Percentiles rank a stretch among this genome's conserved stretches.
Evolutionary conservation across 2,113 vertebrate species (phyloP).

Genomic region (Podarcis cretensis): DNA sequence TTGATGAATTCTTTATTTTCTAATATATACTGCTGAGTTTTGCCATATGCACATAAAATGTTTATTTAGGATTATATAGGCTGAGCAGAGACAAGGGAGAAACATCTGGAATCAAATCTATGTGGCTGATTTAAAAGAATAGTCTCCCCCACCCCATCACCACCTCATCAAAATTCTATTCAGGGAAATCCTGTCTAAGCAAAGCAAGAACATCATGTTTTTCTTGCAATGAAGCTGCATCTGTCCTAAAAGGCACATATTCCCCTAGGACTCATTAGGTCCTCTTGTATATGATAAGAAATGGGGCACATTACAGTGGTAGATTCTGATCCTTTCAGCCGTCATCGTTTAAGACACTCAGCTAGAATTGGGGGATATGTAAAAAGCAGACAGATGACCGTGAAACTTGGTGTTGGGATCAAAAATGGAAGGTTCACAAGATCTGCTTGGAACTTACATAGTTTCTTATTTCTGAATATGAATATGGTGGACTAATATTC

Average conservation of each 20-base stretch:
- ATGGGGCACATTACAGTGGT: background rate
- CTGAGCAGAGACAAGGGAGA: background rate
- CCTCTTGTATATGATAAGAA: background rate
- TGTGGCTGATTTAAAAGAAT: background rate
- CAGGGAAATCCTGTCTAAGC: background rate
- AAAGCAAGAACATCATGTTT: background rate
- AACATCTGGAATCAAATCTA: background rate
- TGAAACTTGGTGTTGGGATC: background rate
- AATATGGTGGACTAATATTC: background rate
- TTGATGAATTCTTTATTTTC: background rate
- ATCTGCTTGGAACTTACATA: background rate
- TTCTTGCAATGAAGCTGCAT: background rate
- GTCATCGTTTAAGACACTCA: background rate
- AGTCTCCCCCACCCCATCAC: background rate
- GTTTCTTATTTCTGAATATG: background rate
- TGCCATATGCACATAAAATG: background rate
- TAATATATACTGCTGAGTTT: accelerated
- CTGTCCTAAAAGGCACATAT: background rate
- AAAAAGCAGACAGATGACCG: background rate
- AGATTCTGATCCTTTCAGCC: background rate
- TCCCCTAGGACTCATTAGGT: background rate
- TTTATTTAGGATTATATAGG: background rate
- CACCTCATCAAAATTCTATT: background rate
- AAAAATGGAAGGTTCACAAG: background rate
- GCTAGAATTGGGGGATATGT: background rate